Conservation (phyloP, 1,140 invertebrate species). For the Nylanderia fulva region DNA sequence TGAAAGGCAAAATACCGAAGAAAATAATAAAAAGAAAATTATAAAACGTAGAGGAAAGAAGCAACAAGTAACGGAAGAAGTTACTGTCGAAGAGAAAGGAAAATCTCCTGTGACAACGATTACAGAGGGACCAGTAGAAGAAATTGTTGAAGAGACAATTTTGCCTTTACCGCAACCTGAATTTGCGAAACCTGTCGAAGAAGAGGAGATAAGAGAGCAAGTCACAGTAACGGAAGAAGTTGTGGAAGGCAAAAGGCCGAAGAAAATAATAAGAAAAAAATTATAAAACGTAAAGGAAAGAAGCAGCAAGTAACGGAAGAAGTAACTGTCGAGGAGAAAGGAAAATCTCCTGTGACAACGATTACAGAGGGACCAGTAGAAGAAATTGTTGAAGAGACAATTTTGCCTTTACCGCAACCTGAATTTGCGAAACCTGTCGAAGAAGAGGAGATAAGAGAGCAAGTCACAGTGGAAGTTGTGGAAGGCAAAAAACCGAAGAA, state of each 20-base stretch:
- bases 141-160: too few species aligned
- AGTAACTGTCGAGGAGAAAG: slow-evolving; percentile 60
- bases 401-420: not conserved
- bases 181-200: too few species aligned
- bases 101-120: not conserved
- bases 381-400: slow-evolving; percentile 59
- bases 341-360: slow-evolving; percentile 42
- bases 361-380: slow-evolving; percentile 69
- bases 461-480: slow-evolving; percentile 68
- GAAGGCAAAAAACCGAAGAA: slow-evolving; percentile 52
- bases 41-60: slow-evolving; percentile 8
- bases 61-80: slow-evolving; percentile 77
- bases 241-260: too few species aligned
- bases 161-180: too few species aligned
- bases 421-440: slow-evolving; percentile 29
- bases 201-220: too few species aligned
- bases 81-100: slow-evolving; percentile 60
- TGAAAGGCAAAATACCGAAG: slow-evolving; percentile 58
- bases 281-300: slow-evolving; percentile 59
- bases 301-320: slow-evolving; percentile 67
- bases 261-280: slow-evolving; percentile 75
- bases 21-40: slow-evolving; percentile 43
- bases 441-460: slow-evolving; percentile 66
- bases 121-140: too few species aligned
- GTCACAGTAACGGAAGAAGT: too few species aligned